These are phyloP conservation scores for Platycercus adscitus DNA, from an alignment of 2,113 vertebrate species.

Conservation along the genomic window DNA sequence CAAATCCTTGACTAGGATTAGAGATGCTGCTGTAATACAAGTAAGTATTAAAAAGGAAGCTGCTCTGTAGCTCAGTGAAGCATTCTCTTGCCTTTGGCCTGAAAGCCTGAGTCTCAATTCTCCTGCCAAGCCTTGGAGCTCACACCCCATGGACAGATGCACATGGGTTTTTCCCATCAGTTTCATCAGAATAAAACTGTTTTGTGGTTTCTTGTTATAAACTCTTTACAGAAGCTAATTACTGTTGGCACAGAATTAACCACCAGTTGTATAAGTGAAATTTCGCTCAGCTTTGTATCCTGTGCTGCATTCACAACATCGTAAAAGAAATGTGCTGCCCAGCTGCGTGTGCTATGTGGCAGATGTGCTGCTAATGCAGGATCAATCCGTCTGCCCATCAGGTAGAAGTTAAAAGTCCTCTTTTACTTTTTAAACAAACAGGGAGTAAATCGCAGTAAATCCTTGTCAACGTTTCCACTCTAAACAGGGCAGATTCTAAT, in stretches of 20 bases:
- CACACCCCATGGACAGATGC: slow-evolving; percentile 8
- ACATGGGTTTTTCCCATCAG: neutral
- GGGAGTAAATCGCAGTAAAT: neutral
- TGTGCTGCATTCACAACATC: neutral
- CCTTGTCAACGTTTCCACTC: neutral
- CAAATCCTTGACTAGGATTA: neutral
- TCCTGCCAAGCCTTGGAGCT: slow-evolving; percentile 51
- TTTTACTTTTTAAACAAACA: neutral
- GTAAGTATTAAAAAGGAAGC: neutral
- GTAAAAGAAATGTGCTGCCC: neutral
- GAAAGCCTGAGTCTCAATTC: neutral
- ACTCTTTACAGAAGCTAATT: slow-evolving; percentile 64
- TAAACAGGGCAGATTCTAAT: neutral
- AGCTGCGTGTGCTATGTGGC: neutral
- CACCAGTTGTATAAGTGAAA: slow-evolving; percentile 29
- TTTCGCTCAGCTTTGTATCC: slow-evolving; percentile 16
- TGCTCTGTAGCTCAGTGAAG: neutral
- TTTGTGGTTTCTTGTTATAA: slow-evolving; percentile 61
- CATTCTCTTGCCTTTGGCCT: slow-evolving; percentile 10
- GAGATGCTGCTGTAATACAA: neutral
- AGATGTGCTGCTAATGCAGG: neutral
- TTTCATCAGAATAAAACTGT: slow-evolving; percentile 50
- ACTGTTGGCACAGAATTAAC: slow-evolving; percentile 42
- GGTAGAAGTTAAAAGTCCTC: neutral
- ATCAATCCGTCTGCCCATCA: neutral